phyloP scores from a whole-genome alignment of 2,888 invertebrate species.

The Willowsia nigromaculata region DNA sequence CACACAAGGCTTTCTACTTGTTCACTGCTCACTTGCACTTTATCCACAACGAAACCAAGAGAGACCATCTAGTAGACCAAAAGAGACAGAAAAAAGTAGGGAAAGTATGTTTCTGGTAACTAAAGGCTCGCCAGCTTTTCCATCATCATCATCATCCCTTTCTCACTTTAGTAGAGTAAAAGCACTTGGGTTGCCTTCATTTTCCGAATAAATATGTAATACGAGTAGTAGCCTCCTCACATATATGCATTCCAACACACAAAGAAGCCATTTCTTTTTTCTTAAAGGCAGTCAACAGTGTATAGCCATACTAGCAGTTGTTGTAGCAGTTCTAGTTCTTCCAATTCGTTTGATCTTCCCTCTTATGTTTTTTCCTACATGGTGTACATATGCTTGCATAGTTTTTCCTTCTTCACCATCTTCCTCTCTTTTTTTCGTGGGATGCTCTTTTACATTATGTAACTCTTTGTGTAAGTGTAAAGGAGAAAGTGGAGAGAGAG shows the following conservation, averaged over 20 bases:
- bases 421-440: not conserved
- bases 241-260: not conserved
- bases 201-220: conserved; percentile 47
- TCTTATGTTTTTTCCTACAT: conserved; percentile 16
- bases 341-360: conserved; percentile 57
- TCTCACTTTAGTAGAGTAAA: conserved; percentile 29
- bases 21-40: conserved; percentile 48
- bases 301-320: not conserved
- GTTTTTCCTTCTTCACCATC: conserved; percentile 16
- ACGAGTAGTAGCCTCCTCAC: not conserved
- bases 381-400: conserved; percentile 6
- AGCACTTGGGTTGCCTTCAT: conserved; percentile 62
- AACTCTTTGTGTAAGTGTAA: conserved; percentile 34
- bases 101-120: conserved; percentile 2
- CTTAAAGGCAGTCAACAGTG: not conserved
- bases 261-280: not conserved
- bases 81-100: not conserved
- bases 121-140: conserved; percentile 23
- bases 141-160: conserved; percentile 43
- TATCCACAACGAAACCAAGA: conserved; percentile 43
- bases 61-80: conserved; percentile 28
- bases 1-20: conserved; percentile 28
- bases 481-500: not conserved
- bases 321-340: conserved; percentile 28
- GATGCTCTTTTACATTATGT: conserved; percentile 47